Percentiles rank a stretch among this genome's conserved stretches.
Conservation (phyloP, 2,797 vertebrate species). For the Eidolon dupreanum region DNA sequence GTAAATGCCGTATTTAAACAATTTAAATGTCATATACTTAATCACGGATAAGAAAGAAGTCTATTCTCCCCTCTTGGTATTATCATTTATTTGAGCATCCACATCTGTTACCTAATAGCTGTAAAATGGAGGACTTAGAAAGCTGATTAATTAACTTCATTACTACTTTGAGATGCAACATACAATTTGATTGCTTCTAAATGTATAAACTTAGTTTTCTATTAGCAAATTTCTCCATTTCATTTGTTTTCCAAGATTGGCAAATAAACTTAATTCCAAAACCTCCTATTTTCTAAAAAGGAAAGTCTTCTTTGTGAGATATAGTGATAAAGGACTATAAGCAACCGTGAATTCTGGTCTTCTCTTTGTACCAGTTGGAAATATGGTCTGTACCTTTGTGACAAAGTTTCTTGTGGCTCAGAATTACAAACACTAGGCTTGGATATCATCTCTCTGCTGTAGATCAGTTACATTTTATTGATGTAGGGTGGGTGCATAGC, state of each 20-base stretch:
- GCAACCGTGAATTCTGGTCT: background rate
- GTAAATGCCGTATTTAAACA: background rate
- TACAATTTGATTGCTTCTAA: background rate
- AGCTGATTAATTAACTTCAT: background rate
- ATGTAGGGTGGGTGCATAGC: background rate
- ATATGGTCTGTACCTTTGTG: background rate
- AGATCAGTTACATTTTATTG: slow-evolving; percentile 35
- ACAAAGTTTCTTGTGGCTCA: background rate
- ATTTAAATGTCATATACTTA: background rate
- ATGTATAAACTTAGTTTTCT: background rate
- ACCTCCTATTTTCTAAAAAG: background rate
- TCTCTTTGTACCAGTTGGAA: background rate
- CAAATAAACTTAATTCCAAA: background rate
- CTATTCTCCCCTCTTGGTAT: background rate
- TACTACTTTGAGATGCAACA: background rate
- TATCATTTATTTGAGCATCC: background rate
- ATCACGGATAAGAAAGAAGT: background rate
- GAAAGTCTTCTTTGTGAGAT: background rate
- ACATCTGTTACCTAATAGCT: background rate
- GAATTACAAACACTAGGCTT: background rate
- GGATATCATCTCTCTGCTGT: background rate
- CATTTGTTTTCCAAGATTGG: background rate
- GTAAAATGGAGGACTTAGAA: background rate
- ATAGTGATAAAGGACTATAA: background rate
- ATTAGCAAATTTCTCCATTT: background rate